Evolutionary conservation across 2,797 vertebrate species (phyloP), one percentile per base, ranked within the genome.

Genomic region (Poeciliopsis presidionis): DNA sequence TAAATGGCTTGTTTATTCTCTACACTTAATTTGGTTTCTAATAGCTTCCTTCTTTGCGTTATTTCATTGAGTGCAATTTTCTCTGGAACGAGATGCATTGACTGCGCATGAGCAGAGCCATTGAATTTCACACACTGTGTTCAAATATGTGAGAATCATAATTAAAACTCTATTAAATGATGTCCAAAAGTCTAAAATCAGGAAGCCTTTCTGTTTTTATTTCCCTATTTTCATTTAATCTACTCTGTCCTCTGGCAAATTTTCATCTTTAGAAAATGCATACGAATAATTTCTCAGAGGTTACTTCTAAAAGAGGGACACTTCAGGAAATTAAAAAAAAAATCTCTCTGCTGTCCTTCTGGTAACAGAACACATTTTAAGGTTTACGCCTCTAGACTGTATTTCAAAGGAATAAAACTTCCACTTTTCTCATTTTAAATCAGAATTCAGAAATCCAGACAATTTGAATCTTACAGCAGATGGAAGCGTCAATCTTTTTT

Each of bases 21-120:
- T 3, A 25, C 30, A 43, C 71, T 74, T 7, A 0, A 18, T 63
- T 87, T 65, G 59, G 71, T 85, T 86, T 86, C 87, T 74, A 81
- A 74, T 73, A 70, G 14, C 25, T 20, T 51, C 22, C 36, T 80
- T 51, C 13, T 72, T 36, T 22, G 7, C 39, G 30, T 8, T 30
- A 25, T 80, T 88, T 89, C 46, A 71, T 89, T 88, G 61, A 2
- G 13, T 36, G 78, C 30, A 25, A 18, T 84, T 78, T 83, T 28
- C 43, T 70, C 2, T 1, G n/a, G 43, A 59, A n/a, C 4, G 5
- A 74, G 45, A 30, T 59, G 74, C 13, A 28, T 45, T 43, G 74
- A 46, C 78, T 0, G 47, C 1, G 30, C 46, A 0, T 59, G 43
- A 45, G 75, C 41, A 11, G 47, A n/a, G 49, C 33, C 39, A 65